Conservation (phyloP, 35 echinoderm and acorn worm genomes). For the Lytechinus variegatus region DNA sequence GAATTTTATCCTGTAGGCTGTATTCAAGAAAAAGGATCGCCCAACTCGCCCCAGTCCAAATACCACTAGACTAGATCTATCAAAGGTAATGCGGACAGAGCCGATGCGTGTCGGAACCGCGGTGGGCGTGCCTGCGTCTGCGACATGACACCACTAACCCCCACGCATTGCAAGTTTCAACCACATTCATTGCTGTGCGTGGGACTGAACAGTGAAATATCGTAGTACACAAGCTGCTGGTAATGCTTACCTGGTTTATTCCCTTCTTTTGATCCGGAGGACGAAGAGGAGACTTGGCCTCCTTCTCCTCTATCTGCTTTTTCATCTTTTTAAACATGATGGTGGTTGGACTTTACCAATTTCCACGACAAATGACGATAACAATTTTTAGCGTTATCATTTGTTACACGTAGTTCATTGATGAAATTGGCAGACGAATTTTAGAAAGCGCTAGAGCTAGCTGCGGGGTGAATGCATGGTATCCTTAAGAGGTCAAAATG, state of each 20-base stretch:
- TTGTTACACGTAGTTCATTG: background rate
- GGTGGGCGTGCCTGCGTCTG: no score
- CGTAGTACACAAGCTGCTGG: background rate
- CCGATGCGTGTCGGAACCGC: no score
- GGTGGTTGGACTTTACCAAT: background rate
- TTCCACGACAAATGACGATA: background rate
- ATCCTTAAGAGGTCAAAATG: background rate
- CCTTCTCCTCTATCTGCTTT: conserved; percentile 77
- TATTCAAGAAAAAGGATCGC: no score
- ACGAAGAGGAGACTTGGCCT: conserved; percentile 77
- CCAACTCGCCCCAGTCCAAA: no score
- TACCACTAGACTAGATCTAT: no score
- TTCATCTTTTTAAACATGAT: conserved; percentile 87
- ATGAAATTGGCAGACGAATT: background rate
- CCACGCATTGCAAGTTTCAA: no score
- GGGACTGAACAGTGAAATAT: background rate
- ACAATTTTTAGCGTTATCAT: background rate
- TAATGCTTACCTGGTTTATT: conserved; percentile 40
- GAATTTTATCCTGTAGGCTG: no score
- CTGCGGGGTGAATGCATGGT: background rate
- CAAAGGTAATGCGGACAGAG: no score
- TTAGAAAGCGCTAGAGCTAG: background rate
- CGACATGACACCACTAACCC: background rate
- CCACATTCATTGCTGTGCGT: background rate
- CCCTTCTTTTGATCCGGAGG: conserved; percentile 56